Conservation (phyloP, 2,888 invertebrate species). For the Malthinus seriepunctatus region DNA sequence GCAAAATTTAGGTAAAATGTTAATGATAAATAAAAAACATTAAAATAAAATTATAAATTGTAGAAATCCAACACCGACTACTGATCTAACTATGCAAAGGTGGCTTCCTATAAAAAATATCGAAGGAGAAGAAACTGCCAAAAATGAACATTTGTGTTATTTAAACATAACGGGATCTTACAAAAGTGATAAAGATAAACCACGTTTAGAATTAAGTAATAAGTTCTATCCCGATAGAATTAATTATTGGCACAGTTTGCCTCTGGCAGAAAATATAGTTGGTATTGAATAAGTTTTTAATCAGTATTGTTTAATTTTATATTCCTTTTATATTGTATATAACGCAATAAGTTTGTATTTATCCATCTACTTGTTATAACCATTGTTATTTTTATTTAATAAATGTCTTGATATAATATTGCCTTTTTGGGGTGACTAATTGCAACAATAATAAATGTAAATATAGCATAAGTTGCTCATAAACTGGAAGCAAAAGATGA, state of each 20-base stretch:
- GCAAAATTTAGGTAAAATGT: constrained; percentile 54
- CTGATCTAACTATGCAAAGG: background rate
- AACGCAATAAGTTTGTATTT: no score
- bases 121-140: constrained; percentile 9
- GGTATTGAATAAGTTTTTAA: constrained; percentile 10
- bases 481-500: no score
- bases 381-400: no score
- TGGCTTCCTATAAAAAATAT: constrained; percentile 26
- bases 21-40: background rate
- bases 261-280: constrained; percentile 37
- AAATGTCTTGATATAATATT: no score
- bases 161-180: constrained; percentile 34
- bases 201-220: constrained; percentile 26
- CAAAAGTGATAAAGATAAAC: background rate
- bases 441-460: no score
- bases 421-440: no score
- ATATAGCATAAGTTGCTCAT: no score
- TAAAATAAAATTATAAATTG: constrained; percentile 14
- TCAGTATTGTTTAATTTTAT: background rate
- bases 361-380: no score
- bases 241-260: constrained; percentile 38
- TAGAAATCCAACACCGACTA: constrained; percentile 38
- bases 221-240: constrained; percentile 36
- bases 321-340: background rate
- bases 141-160: constrained; percentile 33